phyloP scores from a whole-genome alignment of 2,113 vertebrate genomes.

The Heterocephalus glaber region DNA sequence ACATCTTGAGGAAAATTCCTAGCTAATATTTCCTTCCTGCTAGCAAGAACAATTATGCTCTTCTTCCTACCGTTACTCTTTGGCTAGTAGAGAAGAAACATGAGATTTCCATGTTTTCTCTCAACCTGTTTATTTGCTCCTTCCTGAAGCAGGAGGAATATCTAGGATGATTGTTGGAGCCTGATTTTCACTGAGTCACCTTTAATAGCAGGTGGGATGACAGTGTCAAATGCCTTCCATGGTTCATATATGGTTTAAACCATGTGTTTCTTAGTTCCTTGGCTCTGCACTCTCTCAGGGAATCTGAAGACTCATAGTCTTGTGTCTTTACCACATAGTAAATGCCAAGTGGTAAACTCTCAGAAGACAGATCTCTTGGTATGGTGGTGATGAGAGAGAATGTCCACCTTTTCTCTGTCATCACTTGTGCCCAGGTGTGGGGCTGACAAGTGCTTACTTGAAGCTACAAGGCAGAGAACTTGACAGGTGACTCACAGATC shows the following conservation, averaged over 20 bases:
- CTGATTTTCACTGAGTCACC: not conserved
- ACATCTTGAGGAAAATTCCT: not conserved
- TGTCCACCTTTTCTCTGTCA: not conserved
- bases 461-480: not conserved
- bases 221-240: not conserved
- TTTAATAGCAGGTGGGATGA: not conserved
- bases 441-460: not conserved
- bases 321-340: not conserved
- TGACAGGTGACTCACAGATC: not conserved
- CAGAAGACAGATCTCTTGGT: not conserved
- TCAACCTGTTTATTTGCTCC: not conserved
- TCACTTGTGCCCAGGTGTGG: not conserved
- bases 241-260: not conserved
- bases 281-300: not conserved
- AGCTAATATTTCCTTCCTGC: not conserved
- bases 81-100: not conserved
- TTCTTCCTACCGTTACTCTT: not conserved
- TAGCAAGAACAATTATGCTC: not conserved
- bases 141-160: not conserved
- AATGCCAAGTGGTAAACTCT: not conserved
- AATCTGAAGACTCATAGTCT: not conserved
- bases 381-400: not conserved
- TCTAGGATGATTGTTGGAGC: not conserved
- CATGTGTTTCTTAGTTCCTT: not conserved
- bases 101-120: not conserved